Evolutionary conservation across 1,140 invertebrate genomes (phyloP), one percentile per base, ranked within the genome.

Genomic region (Anoplolepis gracilipes): DNA sequence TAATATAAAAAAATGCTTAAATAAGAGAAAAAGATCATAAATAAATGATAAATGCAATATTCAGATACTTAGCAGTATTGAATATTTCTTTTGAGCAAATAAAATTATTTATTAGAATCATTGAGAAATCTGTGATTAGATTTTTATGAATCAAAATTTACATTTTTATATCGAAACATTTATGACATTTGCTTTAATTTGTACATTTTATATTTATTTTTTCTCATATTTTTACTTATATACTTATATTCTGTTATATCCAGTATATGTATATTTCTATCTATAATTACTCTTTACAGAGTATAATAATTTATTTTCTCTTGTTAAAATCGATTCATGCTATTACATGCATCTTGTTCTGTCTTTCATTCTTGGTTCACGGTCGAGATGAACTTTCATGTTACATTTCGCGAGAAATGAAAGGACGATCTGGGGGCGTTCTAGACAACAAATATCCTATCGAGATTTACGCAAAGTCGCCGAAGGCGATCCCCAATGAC

Each of bases 401-500:
- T 70, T 55, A 70, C 36, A 70, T 81, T 81, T 70, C 28, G 49
- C 33, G 64, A 55, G 46, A 55, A 55, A 79, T 81, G 49, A 81
- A 57, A 70, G 19, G 49, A 70, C 25, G 4, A 0, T 55, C 22
- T 25, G 33, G 7, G 39, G 25, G 25, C 39, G 59, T 57, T 57
- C 16, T 53, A 67, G 2, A 46, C 30, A 28, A 57, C 25, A 70
- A 81, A 70, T 39, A 19, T 81, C 3, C 30, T 59, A 70, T 81
- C 70, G 36, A 59, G 64, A 81, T 81, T 72, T 81, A 72, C 53
- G 49, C 65, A 25, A 81, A 72, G 25, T 25, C 11, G n/a, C 36
- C 19, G 25, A 33, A 22, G 78, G 78, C 78, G 53, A 57, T 1
- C 65, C n/a, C 16, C 11, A 36, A 70, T 70, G 78, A 81, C 25